phyloP scores from a whole-genome alignment of 2,888 invertebrate species.

The Euclidia mi region DNA sequence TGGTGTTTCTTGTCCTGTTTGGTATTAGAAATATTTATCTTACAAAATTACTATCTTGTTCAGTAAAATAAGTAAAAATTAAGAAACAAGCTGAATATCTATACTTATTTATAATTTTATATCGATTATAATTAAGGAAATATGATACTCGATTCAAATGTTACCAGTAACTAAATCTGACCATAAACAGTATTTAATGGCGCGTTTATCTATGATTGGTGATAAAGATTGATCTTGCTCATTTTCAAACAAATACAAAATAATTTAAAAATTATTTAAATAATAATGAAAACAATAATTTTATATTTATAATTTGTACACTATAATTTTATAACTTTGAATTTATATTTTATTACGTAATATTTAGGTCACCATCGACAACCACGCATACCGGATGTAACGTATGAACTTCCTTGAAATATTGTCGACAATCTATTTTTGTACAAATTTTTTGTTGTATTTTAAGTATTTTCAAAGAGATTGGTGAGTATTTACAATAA shows the following conservation, averaged over 20 bases:
- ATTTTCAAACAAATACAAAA: no score
- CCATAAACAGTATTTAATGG: not conserved
- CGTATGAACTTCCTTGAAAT: slow-evolving; percentile 3
- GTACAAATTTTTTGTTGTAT: no score
- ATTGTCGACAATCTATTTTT: not conserved
- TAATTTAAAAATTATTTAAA: not conserved
- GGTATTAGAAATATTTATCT: no score
- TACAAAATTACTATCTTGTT: no score
- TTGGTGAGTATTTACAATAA: no score
- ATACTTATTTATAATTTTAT: no score
- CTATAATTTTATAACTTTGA: not conserved
- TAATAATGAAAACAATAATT: not conserved
- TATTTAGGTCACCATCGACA: slow-evolving; percentile 43
- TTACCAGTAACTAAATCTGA: slow-evolving; percentile 13
- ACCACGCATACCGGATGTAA: slow-evolving; percentile 38
- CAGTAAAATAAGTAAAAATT: no score
- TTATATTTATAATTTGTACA: no score
- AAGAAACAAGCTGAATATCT: no score
- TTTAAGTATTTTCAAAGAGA: no score
- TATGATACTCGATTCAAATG: slow-evolving; percentile 1
- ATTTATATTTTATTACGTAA: not conserved
- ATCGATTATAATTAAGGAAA: no score
- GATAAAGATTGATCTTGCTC: not conserved
- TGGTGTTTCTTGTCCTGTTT: no score
- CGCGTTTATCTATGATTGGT: slow-evolving; percentile 1